phyloP scores from a whole-genome alignment of 2,797 vertebrate species.

The Poecilia gillii region DNA sequence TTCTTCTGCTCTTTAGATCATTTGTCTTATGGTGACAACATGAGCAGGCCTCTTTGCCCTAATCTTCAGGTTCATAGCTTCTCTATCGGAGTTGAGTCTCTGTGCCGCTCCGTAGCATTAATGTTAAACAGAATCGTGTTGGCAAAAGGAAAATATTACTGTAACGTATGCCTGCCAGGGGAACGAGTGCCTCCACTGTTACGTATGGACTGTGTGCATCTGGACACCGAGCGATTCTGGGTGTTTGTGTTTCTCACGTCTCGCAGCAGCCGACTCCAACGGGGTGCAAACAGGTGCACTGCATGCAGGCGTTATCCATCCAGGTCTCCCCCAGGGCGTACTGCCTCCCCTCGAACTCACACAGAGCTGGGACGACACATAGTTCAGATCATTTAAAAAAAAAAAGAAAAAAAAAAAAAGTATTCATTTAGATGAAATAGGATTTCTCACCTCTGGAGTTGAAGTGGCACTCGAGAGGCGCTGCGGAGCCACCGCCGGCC shows the following conservation, averaged over 20 bases:
- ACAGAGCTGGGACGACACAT: conserved; percentile 79
- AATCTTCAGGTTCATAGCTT: background rate
- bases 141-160: background rate
- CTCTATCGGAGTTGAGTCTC: background rate
- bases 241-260: conserved; percentile 81
- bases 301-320: conserved; percentile 89
- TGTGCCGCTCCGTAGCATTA: background rate
- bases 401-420: too few species aligned
- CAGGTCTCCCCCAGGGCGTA: conserved; percentile 90
- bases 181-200: background rate
- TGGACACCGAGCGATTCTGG: conserved; percentile 34
- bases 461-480: conserved; percentile 81
- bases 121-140: background rate
- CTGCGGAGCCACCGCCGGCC: conserved; percentile 61
- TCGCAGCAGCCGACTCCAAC: conserved; percentile 94
- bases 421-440: background rate
- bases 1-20: background rate
- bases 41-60: background rate
- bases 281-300: conserved; percentile 94
- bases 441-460: conserved; percentile 78
- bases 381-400: background rate
- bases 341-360: conserved; percentile 83
- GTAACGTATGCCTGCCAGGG: background rate
- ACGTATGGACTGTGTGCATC: background rate
- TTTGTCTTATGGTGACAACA: background rate